phyloP scores from a whole-genome alignment of 1,140 invertebrate genomes.

The Hyles euphorbiae region DNA sequence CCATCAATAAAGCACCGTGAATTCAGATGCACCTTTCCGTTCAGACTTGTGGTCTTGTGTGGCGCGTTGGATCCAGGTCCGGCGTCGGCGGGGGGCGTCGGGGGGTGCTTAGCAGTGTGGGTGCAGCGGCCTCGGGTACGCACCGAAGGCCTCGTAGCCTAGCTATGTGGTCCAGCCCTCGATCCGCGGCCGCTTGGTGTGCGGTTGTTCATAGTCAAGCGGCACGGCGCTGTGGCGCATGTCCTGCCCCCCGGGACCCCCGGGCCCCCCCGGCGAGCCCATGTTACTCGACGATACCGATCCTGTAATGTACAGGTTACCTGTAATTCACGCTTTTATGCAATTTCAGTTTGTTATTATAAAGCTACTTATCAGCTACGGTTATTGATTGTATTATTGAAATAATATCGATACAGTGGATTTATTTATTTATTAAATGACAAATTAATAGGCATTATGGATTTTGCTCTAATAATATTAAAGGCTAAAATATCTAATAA shows the following conservation, averaged over 20 bases:
- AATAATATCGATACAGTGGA: too few species aligned
- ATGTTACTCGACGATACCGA: slow-evolving; percentile 87
- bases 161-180: slow-evolving; percentile 92
- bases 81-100: slow-evolving; percentile 10
- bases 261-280: slow-evolving; percentile 78
- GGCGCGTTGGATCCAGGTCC: slow-evolving; percentile 10
- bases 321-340: too few species aligned
- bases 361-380: not conserved
- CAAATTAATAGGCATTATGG: too few species aligned
- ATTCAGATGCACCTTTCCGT: slow-evolving; percentile 37
- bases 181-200: slow-evolving; percentile 88
- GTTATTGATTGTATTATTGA: too few species aligned
- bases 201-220: slow-evolving; percentile 87
- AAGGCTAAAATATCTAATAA: too few species aligned
- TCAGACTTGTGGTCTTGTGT: slow-evolving; percentile 25
- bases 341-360: not conserved
- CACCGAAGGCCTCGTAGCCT: slow-evolving; percentile 70
- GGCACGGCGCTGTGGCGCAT: slow-evolving; percentile 75
- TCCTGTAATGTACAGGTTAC: slow-evolving; percentile 66
- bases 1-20: slow-evolving; percentile 46
- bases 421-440: too few species aligned
- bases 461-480: too few species aligned
- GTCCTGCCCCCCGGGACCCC: slow-evolving; percentile 74
- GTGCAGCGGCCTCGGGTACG: slow-evolving; percentile 64
- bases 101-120: slow-evolving; percentile 53